A percentile compares a stretch with the other conserved stretches of the same genome.
These are phyloP conservation scores for Sminthurinus aureus DNA, from an alignment of 2,888 invertebrate species.

Conservation along the genomic window DNA sequence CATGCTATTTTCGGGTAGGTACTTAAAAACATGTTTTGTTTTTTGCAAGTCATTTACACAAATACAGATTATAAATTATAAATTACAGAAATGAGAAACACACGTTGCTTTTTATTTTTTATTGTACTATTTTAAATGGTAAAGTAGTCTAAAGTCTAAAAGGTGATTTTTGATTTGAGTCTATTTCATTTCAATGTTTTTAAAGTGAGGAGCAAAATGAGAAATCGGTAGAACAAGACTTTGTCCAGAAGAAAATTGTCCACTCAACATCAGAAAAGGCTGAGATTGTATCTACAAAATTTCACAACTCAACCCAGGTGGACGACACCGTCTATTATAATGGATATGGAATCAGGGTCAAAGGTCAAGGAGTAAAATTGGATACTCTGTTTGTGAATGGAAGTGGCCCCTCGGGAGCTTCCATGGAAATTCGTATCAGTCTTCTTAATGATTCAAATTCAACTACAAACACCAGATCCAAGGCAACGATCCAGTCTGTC, in stretches of 20 bases:
- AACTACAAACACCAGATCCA: too few relatives aligned
- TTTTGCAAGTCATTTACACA: background rate
- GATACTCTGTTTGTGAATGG: conserved; percentile 21
- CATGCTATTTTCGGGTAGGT: conserved; percentile 7
- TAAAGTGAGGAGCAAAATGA: background rate
- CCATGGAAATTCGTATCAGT: background rate
- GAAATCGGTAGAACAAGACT: background rate
- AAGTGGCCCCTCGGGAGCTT: background rate
- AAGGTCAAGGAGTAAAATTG: conserved; percentile 10
- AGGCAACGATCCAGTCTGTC: background rate
- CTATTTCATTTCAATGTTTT: too few relatives aligned
- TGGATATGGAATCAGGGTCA: conserved; percentile 7
- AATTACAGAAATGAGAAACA: background rate
- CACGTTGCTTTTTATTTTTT: too few relatives aligned
- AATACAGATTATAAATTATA: background rate
- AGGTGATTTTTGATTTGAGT: background rate
- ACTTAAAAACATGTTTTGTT: background rate
- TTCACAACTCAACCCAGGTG: background rate
- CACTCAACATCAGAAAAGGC: background rate
- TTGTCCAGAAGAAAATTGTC: background rate
- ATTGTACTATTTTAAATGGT: conserved; percentile 1
- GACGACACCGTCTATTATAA: conserved; percentile 29
- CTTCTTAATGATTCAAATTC: conserved; percentile 1
- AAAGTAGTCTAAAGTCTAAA: background rate
- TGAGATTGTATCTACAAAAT: background rate